Percentiles rank a stretch among this genome's conserved stretches.
These are phyloP conservation scores for Acridotheres tristis DNA, from an alignment of 2,797 vertebrate genomes.

Conservation along the genomic window DNA sequence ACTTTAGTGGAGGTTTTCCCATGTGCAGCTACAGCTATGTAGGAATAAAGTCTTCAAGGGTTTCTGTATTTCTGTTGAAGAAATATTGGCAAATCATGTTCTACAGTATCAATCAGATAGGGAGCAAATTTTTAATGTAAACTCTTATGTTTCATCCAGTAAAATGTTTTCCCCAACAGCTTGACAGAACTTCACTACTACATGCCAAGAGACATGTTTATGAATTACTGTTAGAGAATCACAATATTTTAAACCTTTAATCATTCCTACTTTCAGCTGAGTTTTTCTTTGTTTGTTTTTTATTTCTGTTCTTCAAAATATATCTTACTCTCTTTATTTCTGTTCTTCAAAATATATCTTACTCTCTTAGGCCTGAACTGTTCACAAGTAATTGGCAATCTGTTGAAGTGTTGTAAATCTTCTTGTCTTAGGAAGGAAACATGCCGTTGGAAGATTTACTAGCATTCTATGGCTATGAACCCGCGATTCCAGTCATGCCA, in stretches of 20 bases:
- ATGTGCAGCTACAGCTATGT: background rate
- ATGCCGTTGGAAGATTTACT: conserved; percentile 96
- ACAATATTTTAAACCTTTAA: background rate
- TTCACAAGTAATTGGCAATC: background rate
- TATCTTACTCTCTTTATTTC: background rate
- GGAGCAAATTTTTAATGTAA: background rate
- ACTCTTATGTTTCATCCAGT: background rate
- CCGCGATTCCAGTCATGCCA: conserved; percentile 81
- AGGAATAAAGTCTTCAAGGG: background rate
- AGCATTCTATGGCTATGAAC: conserved; percentile 95
- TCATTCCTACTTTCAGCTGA: background rate
- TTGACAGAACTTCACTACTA: background rate
- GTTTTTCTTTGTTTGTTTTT: background rate
- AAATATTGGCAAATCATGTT: background rate
- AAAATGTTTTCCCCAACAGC: background rate
- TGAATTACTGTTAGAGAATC: background rate
- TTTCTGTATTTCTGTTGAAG: background rate
- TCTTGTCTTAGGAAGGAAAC: conserved; percentile 87
- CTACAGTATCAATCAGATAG: background rate
- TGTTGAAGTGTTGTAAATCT: conserved; percentile 23
- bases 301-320: background rate
- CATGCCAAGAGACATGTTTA: background rate
- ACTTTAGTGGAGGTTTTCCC: background rate
- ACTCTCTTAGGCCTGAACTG: background rate
- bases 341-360: background rate